Evolutionary conservation across 2,113 vertebrate species (phyloP), one percentile per base, ranked within the genome.

Genomic region (Lonchura striata): DNA sequence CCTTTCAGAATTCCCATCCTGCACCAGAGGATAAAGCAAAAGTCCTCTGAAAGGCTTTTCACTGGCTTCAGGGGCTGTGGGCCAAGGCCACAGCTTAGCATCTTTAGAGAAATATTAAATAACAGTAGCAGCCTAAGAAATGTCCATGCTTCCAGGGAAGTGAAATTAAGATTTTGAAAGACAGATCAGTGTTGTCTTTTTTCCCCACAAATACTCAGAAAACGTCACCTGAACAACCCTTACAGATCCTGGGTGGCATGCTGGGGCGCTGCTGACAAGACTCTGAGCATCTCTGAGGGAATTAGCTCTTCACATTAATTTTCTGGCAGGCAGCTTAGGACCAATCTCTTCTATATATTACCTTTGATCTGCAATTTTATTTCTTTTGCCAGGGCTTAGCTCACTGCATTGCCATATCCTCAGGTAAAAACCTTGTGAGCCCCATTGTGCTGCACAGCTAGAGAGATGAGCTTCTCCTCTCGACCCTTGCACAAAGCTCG

Each of bases 301-400:
- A 94, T 96, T 86, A 95, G 79, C 39, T 68, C 82, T 85, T 82
- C 68, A 69, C 13, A 3, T 56, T 83, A 54, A 76, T 83, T 95
- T 89, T 86, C 93, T 82, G 27, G 19, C 53, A 72, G 49, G 61
- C 61, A 92, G 39, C 57, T 94, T 90, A 88, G 66, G 70, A 70
- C 59, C 44, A 28, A 33, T 59, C 65, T 86, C 56, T 92, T 61
- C 28, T 84, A 23, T 69, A 57, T 21, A 17, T 64, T 90, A 88
- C 54, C 75, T 91, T 94, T 76, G 69, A 90, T 86, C 75, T 94
- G 39, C 17, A 63, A 31, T 87, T 56, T 78, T 79, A 30, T 74
- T 78, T 42, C 54, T 80, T 79, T 56, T 14, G 2, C 71, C 30
- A 44, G 33, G 71, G 35, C 56, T 92, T 92, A 83, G n/a, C 28